A percentile compares a stretch with the other conserved stretches of the same genome.
phyloP scores from a whole-genome alignment of 2,113 vertebrate genomes.

The Alethe castanea region DNA sequence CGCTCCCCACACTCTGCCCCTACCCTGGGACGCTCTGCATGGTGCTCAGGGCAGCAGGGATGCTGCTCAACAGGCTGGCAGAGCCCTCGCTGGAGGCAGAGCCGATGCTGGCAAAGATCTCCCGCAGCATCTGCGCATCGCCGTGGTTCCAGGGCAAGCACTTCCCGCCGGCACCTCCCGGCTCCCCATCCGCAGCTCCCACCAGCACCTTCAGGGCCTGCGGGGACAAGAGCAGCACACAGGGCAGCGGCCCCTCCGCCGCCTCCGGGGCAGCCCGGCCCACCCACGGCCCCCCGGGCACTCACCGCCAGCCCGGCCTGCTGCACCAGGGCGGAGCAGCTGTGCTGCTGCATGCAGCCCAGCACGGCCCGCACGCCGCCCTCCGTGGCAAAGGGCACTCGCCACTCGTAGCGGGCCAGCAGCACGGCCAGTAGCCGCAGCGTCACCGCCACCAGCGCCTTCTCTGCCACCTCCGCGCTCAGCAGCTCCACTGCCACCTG shows the following conservation, averaged over 20 bases:
- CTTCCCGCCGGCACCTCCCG: conserved; percentile 55
- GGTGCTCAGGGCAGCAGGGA: conserved; percentile 83
- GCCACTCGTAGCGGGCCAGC: conserved; percentile 85
- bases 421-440: conserved; percentile 83
- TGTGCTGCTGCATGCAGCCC: conserved; percentile 85
- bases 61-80: conserved; percentile 77
- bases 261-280: accelerated
- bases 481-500: conserved; percentile 86
- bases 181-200: conserved; percentile 80
- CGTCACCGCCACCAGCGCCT: conserved; percentile 69
- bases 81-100: conserved; percentile 83
- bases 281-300: background rate
- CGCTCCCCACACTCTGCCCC: background rate
- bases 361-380: conserved; percentile 89
- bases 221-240: background rate
- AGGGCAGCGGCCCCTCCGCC: background rate
- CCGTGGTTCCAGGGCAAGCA: conserved; percentile 73
- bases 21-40: conserved; percentile 85
- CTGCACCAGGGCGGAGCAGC: conserved; percentile 77
- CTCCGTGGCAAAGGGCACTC: conserved; percentile 86
- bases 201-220: conserved; percentile 90
- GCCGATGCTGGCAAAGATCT: conserved; percentile 95
- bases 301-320: conserved; percentile 89
- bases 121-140: conserved; percentile 87
- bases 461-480: conserved; percentile 73